Conservation (phyloP, 1,140 invertebrate genomes). For the Drosophila malerkotliana region DNA sequence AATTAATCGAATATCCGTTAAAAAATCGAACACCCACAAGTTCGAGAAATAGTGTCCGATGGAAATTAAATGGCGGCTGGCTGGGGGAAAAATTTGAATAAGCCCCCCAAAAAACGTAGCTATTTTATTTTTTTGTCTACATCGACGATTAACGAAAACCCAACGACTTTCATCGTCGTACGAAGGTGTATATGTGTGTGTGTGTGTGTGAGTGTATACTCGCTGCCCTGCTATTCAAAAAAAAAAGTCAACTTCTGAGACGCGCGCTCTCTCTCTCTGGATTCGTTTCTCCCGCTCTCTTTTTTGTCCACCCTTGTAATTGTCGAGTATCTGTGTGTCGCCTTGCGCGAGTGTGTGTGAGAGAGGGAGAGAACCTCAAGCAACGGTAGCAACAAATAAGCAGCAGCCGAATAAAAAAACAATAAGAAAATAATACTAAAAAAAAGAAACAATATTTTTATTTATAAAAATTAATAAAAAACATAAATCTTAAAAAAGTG, state of each 20-base stretch:
- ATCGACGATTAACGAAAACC: constrained; percentile 82
- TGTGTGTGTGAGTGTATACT: constrained; percentile 55
- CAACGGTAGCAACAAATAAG: constrained; percentile 69
- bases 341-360: constrained; percentile 16
- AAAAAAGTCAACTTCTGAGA: constrained; percentile 69
- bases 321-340: constrained; percentile 39
- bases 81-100: constrained; percentile 39
- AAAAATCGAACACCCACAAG: neutral
- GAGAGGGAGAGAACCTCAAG: constrained; percentile 20
- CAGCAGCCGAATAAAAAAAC: constrained; percentile 56
- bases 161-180: constrained; percentile 79
- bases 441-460: constrained; percentile 43
- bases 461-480: neutral
- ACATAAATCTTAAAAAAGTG: neutral
- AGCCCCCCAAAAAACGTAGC: constrained; percentile 59
- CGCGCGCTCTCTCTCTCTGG: constrained; percentile 28
- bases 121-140: constrained; percentile 79
- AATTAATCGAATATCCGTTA: neutral
- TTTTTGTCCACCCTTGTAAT: constrained; percentile 68
- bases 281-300: constrained; percentile 41
- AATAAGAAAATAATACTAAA: constrained; percentile 66
- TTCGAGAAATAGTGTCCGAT: neutral
- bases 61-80: neutral
- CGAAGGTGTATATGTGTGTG: constrained; percentile 42
- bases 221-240: constrained; percentile 62